Percentiles rank a stretch among this genome's conserved stretches.
Evolutionary conservation across 1,140 invertebrate species (phyloP).

Genomic region (Drosophila tsacasi): DNA sequence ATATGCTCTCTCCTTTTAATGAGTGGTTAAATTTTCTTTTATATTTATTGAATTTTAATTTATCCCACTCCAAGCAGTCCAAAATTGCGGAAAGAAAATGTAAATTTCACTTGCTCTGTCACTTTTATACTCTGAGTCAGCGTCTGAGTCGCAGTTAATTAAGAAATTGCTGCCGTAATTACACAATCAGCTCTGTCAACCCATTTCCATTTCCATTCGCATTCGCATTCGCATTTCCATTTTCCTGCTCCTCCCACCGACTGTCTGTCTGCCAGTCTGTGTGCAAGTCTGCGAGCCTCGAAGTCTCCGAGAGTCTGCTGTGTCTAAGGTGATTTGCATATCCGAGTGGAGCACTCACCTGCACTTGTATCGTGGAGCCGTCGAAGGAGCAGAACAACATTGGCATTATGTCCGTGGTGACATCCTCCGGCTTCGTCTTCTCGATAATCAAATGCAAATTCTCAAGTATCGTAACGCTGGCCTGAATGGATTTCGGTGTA

Average conservation of each 20-base stretch:
- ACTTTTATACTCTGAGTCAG: conserved; percentile 48
- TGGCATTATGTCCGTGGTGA: conserved; percentile 93
- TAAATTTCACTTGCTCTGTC: conserved; percentile 36
- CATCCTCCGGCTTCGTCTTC: conserved; percentile 93
- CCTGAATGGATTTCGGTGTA: conserved; percentile 94
- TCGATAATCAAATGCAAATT: conserved; percentile 96
- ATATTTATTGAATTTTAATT: conserved; percentile 32
- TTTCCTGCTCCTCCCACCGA: neutral
- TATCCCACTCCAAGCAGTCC: neutral
- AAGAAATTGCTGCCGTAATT: conserved; percentile 77
- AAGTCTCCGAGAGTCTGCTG: neutral
- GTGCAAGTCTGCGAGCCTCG: neutral
- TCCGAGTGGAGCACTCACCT: conserved; percentile 88
- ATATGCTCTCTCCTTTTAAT: neutral
- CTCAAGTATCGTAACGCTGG: conserved; percentile 95
- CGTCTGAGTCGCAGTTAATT: conserved; percentile 64
- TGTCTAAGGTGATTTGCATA: conserved; percentile 46
- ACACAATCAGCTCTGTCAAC: conserved; percentile 70
- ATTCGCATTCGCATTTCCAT: conserved; percentile 23
- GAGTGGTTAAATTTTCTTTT: conserved; percentile 10
- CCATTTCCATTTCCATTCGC: conserved; percentile 40
- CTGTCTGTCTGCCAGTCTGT: conserved; percentile 6
- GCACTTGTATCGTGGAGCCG: conserved; percentile 95
- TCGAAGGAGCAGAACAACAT: conserved; percentile 96
- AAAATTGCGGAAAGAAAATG: conserved; percentile 34